Evolutionary conservation across 1,140 invertebrate species (phyloP).

Genomic region (Yoshiicerus persimilis): DNA sequence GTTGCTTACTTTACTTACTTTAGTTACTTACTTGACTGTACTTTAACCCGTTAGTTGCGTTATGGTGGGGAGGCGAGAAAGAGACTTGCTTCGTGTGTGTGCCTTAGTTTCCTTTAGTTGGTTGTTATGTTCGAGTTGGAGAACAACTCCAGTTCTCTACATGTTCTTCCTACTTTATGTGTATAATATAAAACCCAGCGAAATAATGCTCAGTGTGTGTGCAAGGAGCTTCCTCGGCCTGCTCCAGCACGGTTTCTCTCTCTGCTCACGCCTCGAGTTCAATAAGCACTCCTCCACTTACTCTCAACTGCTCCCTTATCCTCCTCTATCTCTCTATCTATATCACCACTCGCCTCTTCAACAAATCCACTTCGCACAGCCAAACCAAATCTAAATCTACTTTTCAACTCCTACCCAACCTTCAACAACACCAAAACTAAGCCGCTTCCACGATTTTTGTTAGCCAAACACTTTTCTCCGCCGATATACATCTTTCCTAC

Average conservation of each 20-base stretch:
- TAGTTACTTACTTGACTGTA: not conserved
- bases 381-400: not conserved
- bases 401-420: not conserved
- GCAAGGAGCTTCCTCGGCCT: not conserved
- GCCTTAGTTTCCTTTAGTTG: not conserved
- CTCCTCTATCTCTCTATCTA: not conserved
- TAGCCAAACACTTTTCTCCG: not conserved
- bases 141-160: not conserved
- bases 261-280: not conserved
- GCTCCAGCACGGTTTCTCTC: not conserved
- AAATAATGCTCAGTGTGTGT: not conserved
- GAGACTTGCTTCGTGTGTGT: not conserved
- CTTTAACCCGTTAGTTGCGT: not conserved
- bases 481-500: not conserved
- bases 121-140: not conserved
- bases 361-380: not conserved
- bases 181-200: constrained; percentile 7
- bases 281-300: not conserved
- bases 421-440: not conserved
- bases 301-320: not conserved
- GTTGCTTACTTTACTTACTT: not conserved
- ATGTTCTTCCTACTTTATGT: not conserved
- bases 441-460: not conserved
- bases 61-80: not conserved
- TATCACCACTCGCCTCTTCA: not conserved